These are phyloP conservation scores for Shinisaurus crocodilurus DNA, from an alignment of 2,113 vertebrate species.

Conservation along the genomic window DNA sequence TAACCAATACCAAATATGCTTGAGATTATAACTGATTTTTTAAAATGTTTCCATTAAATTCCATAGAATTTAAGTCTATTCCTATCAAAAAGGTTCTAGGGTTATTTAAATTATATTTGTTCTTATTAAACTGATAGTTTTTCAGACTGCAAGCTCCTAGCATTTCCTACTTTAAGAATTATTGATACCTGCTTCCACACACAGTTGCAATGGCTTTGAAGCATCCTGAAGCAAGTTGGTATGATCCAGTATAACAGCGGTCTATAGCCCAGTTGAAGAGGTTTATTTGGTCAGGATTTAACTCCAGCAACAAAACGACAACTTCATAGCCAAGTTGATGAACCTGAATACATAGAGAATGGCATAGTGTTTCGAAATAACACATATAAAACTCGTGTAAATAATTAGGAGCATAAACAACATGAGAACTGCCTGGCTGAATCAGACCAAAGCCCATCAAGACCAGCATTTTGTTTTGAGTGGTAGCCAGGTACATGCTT, in stretches of 20 bases:
- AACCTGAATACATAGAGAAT: constrained; percentile 79
- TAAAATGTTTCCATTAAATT: background rate
- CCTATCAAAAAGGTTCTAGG: background rate
- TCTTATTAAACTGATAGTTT: too few relatives aligned
- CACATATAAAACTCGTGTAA: background rate
- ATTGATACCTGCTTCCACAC: constrained; percentile 92
- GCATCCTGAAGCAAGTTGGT: constrained; percentile 96
- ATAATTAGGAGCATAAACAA: background rate
- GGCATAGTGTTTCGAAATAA: background rate
- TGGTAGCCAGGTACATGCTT: background rate
- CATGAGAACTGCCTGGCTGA: background rate
- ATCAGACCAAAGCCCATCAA: background rate
- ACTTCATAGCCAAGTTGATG: constrained; percentile 97
- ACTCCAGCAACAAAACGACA: constrained; percentile 92
- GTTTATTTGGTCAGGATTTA: constrained; percentile 97
- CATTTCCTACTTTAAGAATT: background rate
- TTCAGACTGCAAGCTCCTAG: background rate
- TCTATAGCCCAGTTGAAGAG: constrained; percentile 99
- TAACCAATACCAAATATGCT: background rate
- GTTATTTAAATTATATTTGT: constrained; percentile 4
- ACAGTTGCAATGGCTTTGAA: constrained; percentile 99
- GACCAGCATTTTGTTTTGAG: background rate
- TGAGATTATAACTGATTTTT: background rate
- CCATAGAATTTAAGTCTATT: background rate
- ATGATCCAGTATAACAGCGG: constrained; percentile 96